Evolutionary conservation across 2,797 vertebrate species (phyloP).

Genomic region (Falco berigora): DNA sequence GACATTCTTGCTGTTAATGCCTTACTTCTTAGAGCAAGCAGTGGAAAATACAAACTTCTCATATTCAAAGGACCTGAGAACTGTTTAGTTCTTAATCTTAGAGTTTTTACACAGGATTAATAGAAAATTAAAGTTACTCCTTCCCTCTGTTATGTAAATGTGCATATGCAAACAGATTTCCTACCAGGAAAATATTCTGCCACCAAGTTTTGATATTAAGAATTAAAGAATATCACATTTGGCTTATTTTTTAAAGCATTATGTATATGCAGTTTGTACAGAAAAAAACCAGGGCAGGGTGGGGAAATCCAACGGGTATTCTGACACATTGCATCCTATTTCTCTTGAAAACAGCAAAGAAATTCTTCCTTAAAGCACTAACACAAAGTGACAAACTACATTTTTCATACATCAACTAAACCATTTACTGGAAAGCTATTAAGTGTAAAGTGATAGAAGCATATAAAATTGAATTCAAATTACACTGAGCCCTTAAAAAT

Average conservation of each 20-base stretch:
- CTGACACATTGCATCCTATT: not conserved
- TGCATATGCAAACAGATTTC: not conserved
- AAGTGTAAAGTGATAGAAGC: not conserved
- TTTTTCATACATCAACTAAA: not conserved
- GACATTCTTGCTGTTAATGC: not conserved
- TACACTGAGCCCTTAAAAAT: not conserved
- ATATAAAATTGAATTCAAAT: not conserved
- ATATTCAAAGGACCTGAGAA: not conserved
- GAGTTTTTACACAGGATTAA: not conserved
- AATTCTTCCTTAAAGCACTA: not conserved
- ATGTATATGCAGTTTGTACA: not conserved
- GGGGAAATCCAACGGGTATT: not conserved
- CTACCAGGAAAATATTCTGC: not conserved
- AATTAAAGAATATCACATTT: not conserved
- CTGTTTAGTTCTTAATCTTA: not conserved
- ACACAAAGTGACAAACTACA: not conserved
- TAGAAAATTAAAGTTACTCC: not conserved
- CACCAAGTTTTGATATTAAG: not conserved
- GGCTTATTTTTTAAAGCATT: not conserved
- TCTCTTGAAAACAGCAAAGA: not conserved
- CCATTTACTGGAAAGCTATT: not conserved
- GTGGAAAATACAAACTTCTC: not conserved
- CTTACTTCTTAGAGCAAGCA: not conserved
- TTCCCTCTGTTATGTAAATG: not conserved
- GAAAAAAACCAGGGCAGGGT: accelerated